Base-by-base conservation (phyloP, 2,113 vertebrate genomes). In the Neodon shergylaensis region DNA sequence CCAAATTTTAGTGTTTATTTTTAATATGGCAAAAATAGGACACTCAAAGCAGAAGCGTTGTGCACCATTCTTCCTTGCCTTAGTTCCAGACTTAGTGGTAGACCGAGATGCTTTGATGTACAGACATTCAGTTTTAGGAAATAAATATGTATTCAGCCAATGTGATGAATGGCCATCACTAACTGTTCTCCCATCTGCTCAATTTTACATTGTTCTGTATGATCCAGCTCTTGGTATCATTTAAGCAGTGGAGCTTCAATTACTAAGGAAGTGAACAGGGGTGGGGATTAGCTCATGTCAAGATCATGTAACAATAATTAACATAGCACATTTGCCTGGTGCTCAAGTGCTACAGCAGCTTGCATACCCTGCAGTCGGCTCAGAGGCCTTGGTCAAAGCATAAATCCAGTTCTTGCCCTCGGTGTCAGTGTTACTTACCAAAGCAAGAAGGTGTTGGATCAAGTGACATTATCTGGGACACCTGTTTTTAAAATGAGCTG, bases 391-490 rank as follows among this genome's bases (percentile, higher is more conserved):
- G 65, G 90, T 98, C 97, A 98, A 97, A 97, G 97, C 97, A 87
- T 98, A 98, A 98, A 98, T 98, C 98, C 97, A 97, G 98, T 97
- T 98, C 97, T 96, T 97, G 92, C 96, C 96, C 97, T 96, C 66
- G 22, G 47, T 95, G 95, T 79, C 97, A 94, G 95, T 81, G 78
- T 98, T 98, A 97, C 97, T 98, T 98, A 93, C 94, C 97, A 97
- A 98, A 98, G 97, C 97, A 96, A 98, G 97, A 96, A 97, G 97
- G 88, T 95, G 0, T 98, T 95, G 96, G 98, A 98, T 99, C 98
- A 97, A 94, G 91, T 98, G 90, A 94, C 98, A 96, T 90, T 94
- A 94, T 96, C 96, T 88, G 97, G 97, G 97, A 97, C 98, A 98
- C 98, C 98, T 99, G 98, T 97, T 99, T 98, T 87, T 72, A 96